These are phyloP conservation scores for Lingula anatina DNA, from an alignment of 2,888 invertebrate genomes.

Conservation along the genomic window DNA sequence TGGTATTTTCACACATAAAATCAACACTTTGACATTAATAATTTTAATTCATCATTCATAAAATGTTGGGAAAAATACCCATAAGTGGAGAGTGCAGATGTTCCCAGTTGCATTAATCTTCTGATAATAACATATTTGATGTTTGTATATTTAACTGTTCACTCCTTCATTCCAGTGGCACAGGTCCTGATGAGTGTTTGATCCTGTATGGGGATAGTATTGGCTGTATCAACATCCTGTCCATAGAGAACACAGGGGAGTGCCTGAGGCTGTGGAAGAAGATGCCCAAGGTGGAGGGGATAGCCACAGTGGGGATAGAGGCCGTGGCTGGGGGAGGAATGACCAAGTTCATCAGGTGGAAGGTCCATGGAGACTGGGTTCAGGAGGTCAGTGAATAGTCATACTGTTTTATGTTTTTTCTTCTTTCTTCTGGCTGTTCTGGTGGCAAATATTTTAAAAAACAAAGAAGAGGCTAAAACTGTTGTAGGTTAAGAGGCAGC, in stretches of 20 bases:
- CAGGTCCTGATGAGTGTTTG: conserved; percentile 47
- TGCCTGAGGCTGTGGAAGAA: conserved; percentile 52
- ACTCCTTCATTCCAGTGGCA: conserved; percentile 36
- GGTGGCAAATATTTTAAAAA: no score
- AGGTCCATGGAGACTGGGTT: conserved; percentile 52
- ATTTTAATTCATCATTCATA: no score
- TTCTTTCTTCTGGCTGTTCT: neutral
- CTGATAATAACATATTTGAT: no score
- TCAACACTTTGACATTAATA: no score
- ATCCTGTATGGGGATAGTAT: conserved; percentile 51
- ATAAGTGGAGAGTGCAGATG: no score
- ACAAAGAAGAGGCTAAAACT: neutral
- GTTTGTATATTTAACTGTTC: no score
- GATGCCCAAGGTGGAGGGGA: conserved; percentile 46
- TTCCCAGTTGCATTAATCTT: no score
- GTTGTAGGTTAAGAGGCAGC: neutral
- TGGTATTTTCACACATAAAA: no score
- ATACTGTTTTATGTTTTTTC: no score
- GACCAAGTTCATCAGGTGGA: conserved; percentile 49
- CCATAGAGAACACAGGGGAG: conserved; percentile 48
- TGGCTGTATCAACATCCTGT: conserved; percentile 51
- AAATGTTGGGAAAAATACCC: no score
- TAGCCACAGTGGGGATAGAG: conserved; percentile 47
- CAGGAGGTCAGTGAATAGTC: conserved; percentile 48
- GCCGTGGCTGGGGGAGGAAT: conserved; percentile 31